phyloP scores from a whole-genome alignment of 2,888 invertebrate genomes.

The Chrysotoxum bicinctum region DNA sequence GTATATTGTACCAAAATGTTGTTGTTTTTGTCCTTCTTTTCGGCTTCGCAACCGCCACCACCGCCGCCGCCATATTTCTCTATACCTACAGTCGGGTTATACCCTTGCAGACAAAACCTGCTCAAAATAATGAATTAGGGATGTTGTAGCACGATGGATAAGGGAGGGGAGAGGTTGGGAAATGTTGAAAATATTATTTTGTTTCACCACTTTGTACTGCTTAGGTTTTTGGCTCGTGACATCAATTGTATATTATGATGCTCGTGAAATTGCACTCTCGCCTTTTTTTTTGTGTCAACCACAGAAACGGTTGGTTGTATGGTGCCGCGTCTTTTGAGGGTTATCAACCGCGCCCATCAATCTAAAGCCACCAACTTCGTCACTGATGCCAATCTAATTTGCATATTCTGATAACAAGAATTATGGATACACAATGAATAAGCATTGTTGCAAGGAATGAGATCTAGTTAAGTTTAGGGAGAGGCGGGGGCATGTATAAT shows the following conservation, averaged over 20 bases:
- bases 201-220: constrained; percentile 51
- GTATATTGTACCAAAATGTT: constrained; percentile 37
- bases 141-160: background rate
- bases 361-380: constrained; percentile 37
- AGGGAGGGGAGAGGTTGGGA: background rate
- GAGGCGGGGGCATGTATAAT: background rate
- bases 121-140: constrained; percentile 57
- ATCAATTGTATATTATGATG: constrained; percentile 51
- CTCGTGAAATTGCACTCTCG: constrained; percentile 58
- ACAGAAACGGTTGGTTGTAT: background rate
- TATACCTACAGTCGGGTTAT: background rate
- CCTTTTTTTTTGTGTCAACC: constrained; percentile 1
- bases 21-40: constrained; percentile 43
- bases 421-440: constrained; percentile 63
- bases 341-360: constrained; percentile 38
- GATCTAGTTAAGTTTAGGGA: background rate
- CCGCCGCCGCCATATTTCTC: background rate
- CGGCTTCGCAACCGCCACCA: background rate
- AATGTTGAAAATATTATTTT: constrained; percentile 52
- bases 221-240: constrained; percentile 45
- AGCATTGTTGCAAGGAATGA: constrained; percentile 9
- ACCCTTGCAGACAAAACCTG: constrained; percentile 17
- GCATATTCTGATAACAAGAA: constrained; percentile 70
- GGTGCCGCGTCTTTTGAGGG: constrained; percentile 9
- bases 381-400: constrained; percentile 70